Evolutionary conservation across 2,113 vertebrate species (phyloP), one percentile per base, ranked within the genome.

Genomic region (Phylloscopus trochilus): DNA sequence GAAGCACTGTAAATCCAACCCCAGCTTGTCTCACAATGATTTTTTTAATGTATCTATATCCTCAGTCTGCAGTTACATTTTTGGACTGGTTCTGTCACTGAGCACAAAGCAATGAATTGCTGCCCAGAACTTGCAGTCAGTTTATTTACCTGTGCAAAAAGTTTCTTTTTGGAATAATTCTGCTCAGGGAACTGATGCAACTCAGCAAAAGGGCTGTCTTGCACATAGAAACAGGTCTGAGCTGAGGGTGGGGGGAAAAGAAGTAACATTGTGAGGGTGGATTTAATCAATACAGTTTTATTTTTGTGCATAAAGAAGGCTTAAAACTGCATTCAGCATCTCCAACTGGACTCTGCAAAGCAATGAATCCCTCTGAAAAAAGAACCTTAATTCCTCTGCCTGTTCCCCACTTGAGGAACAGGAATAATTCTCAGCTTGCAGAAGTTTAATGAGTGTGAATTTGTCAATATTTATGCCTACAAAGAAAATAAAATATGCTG

Each of bases 401-500:
- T 53, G 26, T 43, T 92, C 58, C 53, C n/a, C 53, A 7, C 58
- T 90, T 88, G 52, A 92, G 76, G 63, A 93, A 56, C 8, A 11
- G 37, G 58, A 85, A 49, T 95, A 87, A 86, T 95, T 96, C 93
- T 87, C 73, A 84, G 83, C 90, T 95, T 68, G 53, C 83, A 81
- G 79, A 93, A 95, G 90, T 81, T 86, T 95, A 96, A 93, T 90
- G 93, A 94, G 73, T n/a, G 31, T 35, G 92, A 96, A 89, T 93
- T 94, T 93, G 94, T 92, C 93, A 97, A 97, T 97, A 96, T 94
- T 96, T 95, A 83, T 94, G 58, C 86, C 69, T 92, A 87, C 89
- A 84, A 95, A 96, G 93, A 89, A 96, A 97, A 96, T 94, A 97
- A 96, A 96, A 94, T 95, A 94, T 93, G 91, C 41, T 24, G 10